These are phyloP conservation scores for Callyntrura sp. DNA, from an alignment of 2,888 invertebrate genomes.

Conservation along the genomic window DNA sequence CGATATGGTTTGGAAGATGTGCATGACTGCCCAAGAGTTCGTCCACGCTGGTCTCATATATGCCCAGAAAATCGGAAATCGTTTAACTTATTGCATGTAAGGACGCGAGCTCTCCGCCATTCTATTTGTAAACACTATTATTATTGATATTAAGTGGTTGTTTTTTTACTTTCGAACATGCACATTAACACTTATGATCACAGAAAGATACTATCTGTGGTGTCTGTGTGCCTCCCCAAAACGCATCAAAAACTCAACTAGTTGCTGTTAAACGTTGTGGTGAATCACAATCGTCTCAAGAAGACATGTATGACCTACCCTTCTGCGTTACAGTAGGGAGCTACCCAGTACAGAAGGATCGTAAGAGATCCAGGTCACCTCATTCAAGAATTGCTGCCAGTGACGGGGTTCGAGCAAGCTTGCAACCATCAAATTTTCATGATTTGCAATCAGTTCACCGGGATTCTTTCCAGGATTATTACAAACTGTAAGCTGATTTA, in stretches of 20 bases:
- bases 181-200: neutral
- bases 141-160: neutral
- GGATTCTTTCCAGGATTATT: constrained; percentile 16
- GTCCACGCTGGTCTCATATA: constrained; percentile 3
- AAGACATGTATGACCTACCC: constrained; percentile 64
- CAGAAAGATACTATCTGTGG: constrained; percentile 59
- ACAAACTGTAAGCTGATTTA: constrained; percentile 57
- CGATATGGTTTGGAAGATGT: constrained; percentile 46
- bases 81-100: constrained; percentile 52
- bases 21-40: constrained; percentile 49
- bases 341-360: no score
- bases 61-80: constrained; percentile 55
- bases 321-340: constrained; percentile 53
- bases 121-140: neutral
- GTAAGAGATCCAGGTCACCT: neutral
- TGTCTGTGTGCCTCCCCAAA: constrained; percentile 42
- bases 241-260: neutral
- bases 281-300: neutral
- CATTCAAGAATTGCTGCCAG: no score
- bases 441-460: constrained; percentile 47
- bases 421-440: constrained; percentile 51
- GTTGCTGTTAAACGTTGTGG: constrained; percentile 14
- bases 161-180: neutral
- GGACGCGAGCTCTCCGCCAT: no score
- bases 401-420: constrained; percentile 7